Evolutionary conservation across 2,797 vertebrate species (phyloP).

Genomic region (Fringilla coelebs): DNA sequence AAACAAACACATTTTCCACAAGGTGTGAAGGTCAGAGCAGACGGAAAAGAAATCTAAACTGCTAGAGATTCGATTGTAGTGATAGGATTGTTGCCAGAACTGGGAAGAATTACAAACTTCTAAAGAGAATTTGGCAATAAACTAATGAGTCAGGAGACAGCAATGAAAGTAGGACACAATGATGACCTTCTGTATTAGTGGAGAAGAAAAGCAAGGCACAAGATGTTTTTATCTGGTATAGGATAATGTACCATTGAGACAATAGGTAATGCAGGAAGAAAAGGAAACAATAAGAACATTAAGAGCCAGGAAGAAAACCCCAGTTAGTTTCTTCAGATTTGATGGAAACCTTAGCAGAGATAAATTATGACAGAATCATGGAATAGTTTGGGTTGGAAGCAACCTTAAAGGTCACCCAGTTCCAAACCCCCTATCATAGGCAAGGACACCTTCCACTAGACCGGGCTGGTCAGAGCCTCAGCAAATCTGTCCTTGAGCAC

Average conservation of each 20-base stretch:
- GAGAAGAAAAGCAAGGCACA: background rate
- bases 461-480: background rate
- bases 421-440: fast-evolving
- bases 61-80: background rate
- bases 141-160: background rate
- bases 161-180: background rate
- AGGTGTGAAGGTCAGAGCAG: slow-evolving; percentile 31
- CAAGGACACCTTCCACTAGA: background rate
- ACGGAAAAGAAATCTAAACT: slow-evolving; percentile 12
- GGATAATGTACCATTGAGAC: background rate
- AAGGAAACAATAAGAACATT: background rate
- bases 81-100: background rate
- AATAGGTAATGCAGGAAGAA: background rate
- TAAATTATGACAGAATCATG: background rate
- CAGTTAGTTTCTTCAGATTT: background rate
- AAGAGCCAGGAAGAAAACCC: background rate
- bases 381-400: background rate
- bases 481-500: background rate
- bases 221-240: background rate
- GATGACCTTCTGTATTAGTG: background rate
- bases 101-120: slow-evolving; percentile 3
- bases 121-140: slow-evolving; percentile 3
- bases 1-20: background rate
- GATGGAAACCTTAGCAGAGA: background rate
- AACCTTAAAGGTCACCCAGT: background rate